Evolutionary conservation across 2,797 vertebrate species (phyloP).

Genomic region (Spea hammondii): DNA sequence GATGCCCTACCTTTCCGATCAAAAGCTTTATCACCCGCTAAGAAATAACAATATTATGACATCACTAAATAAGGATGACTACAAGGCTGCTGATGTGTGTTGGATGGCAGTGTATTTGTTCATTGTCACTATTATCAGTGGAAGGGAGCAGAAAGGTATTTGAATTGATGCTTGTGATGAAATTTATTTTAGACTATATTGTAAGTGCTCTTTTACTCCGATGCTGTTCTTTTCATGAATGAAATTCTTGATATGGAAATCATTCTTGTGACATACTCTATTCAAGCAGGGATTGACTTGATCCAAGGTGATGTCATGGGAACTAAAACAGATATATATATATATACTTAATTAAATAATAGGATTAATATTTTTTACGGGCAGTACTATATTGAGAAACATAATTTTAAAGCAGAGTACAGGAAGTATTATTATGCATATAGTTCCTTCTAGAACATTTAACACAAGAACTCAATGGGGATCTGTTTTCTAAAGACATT

Average conservation of each 20-base stretch:
- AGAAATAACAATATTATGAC: no score
- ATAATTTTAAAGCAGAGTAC: conserved; percentile 24
- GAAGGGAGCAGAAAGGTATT: no score
- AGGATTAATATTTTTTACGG: conserved; percentile 10
- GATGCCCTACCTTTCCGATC: no score
- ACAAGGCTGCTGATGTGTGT: no score
- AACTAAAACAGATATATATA: conserved; percentile 14
- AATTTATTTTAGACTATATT: no score
- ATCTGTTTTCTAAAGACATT: conserved; percentile 71
- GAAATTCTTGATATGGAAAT: conserved; percentile 53
- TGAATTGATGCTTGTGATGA: no score
- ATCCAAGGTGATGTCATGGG: conserved; percentile 1
- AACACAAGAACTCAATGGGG: conserved; percentile 62
- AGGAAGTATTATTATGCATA: conserved; percentile 52
- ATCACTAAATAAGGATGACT: no score
- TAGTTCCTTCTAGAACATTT: conserved; percentile 54
- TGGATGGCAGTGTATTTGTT: no score
- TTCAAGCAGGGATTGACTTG: conserved; percentile 12
- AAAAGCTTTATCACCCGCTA: no score
- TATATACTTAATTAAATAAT: background rate
- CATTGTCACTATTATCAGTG: no score
- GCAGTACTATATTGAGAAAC: background rate
- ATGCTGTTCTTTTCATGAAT: conserved; percentile 49
- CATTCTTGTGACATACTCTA: conserved; percentile 44
- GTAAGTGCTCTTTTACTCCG: no score